Evolutionary conservation across 2,797 vertebrate genomes (phyloP), one percentile per base, ranked within the genome.

Genomic region (Acanthis flammea): DNA sequence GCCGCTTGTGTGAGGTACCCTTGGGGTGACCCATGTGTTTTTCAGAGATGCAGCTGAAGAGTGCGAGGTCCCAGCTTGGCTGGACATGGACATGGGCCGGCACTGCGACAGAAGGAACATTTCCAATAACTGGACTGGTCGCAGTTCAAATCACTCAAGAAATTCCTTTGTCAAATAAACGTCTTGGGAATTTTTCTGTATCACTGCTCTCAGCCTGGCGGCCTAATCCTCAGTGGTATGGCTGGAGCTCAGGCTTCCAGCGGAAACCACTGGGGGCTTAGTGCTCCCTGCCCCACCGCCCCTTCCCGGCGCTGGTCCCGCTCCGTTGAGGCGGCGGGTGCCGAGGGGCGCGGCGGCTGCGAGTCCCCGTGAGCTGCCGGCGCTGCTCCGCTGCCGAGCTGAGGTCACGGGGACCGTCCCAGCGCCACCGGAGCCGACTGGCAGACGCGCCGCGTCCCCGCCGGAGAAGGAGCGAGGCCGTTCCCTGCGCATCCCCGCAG

Each of bases 1-100:
- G 25, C 37, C n/a, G 31, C 27, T 24, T 2, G 19, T 6, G 22
- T 23, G 63, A 33, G 68, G 30, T 10, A 10, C n/a, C n/a, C 18
- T 17, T 0, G 1, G 21, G 8, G 3, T 24, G 47, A 31, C 5
- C 48, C 2, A 22, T 5, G 0, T 4, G 33, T n/a, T 51, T 50
- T 31, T 27, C 39, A 24, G n/a, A 42, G 75, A 4, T 30, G 83
- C 41, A 54, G 28, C 47, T n/a, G 60, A 31, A 45, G 10, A 19
- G 4, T 30, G 39, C 1, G 8, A 61, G 39, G 24, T 45, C 47
- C 35, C 25, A 13, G 60, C 14, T 5, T 23, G 44, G 60, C 54
- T n/a, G 67, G 42, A 22, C 30, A 4, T 0, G 15, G 57, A 13
- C 62, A 18, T 0, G 2, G 61, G 45, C 71, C 28, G 48, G 27